Evolutionary conservation across 2,113 vertebrate species (phyloP).

Genomic region (Puffinus mauretanicus): DNA sequence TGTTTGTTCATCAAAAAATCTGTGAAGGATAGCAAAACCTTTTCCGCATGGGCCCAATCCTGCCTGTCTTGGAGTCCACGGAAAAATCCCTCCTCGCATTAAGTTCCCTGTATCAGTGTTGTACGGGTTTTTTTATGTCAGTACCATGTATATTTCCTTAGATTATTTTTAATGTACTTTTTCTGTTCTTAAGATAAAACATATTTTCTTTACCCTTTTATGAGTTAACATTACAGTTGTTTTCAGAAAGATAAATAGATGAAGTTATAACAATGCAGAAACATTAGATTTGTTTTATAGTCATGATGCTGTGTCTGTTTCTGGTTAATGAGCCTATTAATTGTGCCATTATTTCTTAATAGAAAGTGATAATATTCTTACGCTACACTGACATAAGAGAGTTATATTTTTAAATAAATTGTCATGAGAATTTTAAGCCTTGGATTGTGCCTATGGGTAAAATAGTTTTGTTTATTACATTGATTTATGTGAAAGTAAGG

Average conservation of each 20-base stretch:
- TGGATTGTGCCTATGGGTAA: conserved; percentile 44
- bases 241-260: background rate
- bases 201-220: background rate
- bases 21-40: background rate
- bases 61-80: background rate
- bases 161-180: background rate
- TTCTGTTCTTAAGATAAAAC: background rate
- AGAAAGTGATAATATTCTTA: conserved; percentile 29
- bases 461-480: conserved; percentile 75
- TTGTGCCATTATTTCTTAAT: conserved; percentile 40
- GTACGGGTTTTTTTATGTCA: background rate
- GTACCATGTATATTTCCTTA: background rate
- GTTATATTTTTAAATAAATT: conserved; percentile 39
- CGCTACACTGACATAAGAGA: conserved; percentile 26
- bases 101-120: background rate
- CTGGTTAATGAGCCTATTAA: conserved; percentile 28
- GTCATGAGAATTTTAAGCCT: conserved; percentile 61
- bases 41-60: background rate
- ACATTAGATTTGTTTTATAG: background rate
- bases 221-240: background rate
- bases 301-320: background rate
- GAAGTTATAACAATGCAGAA: background rate
- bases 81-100: background rate
- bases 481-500: conserved; percentile 83
- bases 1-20: background rate